Base-by-base conservation (phyloP, 1,140 invertebrate genomes). In the Bombus breviceps region DNA sequence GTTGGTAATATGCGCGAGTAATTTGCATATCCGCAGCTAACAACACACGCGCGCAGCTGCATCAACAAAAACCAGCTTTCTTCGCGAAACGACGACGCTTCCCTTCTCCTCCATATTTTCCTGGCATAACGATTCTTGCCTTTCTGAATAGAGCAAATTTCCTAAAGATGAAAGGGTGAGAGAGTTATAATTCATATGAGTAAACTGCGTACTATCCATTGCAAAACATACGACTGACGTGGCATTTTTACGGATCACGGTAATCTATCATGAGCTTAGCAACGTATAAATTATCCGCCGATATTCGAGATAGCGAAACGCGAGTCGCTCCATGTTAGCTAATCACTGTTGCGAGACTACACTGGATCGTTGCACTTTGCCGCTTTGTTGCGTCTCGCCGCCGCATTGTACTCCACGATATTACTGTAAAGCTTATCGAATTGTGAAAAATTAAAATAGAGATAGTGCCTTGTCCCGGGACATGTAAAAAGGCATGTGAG, bases 211-310 rank as follows among this genome's bases (percentile, higher is more conserved):
- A 6, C n/a, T 37, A n/a, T 37, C n/a, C 32, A 25, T 75, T 57
- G 10, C 34, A 8, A 34, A 25, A 76, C 18, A 3, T 53, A 41
- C 32, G 12, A 25, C 6, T 37, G 62, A 68, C 12, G 28, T 12
- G n/a, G 62, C 28, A 77, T 39, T 77, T 82, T 83, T 77, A 83
- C 37, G 15, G 12, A 53, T 68, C 73, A 10, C 41, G 59, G 6
- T 79, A 39, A 84, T 84, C 32, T n/a, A 71, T 84, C 66, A 71
- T 43, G 18, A 10, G 41, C 22, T 39, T 32, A 41, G 39, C 41
- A 73, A 25, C 6, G 41, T 43, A 73, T 80, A 41, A 85, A 81
- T 74, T 81, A 85, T 79, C 73, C 83, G 53, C 47, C 32, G 37
- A 10, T 34, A 28, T n/a, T 64, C 53, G 53, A 85, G 53, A 71